phyloP scores from a whole-genome alignment of 2,888 invertebrate species.

The Tromatobia lineatoria region DNA sequence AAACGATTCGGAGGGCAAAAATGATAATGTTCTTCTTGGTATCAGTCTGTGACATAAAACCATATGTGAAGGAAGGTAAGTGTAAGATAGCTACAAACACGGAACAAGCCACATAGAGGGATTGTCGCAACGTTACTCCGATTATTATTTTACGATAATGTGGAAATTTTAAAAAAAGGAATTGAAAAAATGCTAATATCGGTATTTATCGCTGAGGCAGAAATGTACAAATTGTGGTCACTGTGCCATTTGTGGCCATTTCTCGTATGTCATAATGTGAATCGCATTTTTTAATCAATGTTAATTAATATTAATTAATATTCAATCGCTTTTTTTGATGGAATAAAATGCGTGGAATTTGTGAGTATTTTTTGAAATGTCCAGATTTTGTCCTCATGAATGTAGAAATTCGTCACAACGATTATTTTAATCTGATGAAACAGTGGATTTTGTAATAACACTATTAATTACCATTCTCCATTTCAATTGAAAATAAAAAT shows the following conservation, averaged over 20 bases:
- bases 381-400: neutral
- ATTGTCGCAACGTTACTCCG: slow-evolving; percentile 76
- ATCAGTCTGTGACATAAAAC: slow-evolving; percentile 47
- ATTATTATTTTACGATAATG: slow-evolving; percentile 62
- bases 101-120: slow-evolving; percentile 83
- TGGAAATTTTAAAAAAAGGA: too few species aligned
- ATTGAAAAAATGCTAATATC: too few species aligned
- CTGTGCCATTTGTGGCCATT: too few species aligned
- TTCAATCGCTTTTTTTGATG: neutral
- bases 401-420: too few species aligned
- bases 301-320: neutral
- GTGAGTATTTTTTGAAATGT: neutral
- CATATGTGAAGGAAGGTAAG: slow-evolving; percentile 83
- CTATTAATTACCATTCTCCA: too few species aligned
- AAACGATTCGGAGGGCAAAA: slow-evolving; percentile 8
- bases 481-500: too few species aligned
- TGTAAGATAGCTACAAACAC: slow-evolving; percentile 77
- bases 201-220: too few species aligned
- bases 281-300: neutral
- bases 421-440: too few species aligned
- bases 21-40: slow-evolving; percentile 36
- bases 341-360: neutral
- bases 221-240: too few species aligned
- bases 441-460: too few species aligned
- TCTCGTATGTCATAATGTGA: too few species aligned